Base-by-base conservation (phyloP, 1,140 invertebrate genomes). In the Sitodiplosis mosellana region DNA sequence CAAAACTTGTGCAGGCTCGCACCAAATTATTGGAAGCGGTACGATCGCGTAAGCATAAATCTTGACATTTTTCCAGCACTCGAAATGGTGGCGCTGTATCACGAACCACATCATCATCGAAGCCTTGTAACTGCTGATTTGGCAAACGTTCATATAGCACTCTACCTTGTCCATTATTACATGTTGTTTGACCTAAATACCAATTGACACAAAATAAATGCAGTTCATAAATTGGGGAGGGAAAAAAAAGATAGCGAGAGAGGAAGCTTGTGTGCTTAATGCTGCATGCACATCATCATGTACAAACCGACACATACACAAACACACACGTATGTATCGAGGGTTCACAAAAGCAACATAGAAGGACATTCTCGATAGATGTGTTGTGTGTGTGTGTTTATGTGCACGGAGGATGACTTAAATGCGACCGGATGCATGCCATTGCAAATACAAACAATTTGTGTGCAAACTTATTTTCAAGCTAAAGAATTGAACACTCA, bases 71-170 rank as follows among this genome's bases (percentile, higher is more conserved):
- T 59, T 88, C 85, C 37, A 91, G 64, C 2, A 90, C 87, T 49
- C 81, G 72, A 54, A 89, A 86, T 0, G 87, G 86, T 3, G 84
- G 80, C 6, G 80, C 77, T 17, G 80, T 80, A 50, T 89, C 82
- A 52, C 82, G 70, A 66, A 90, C 85, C 55, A 87, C 78, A 61
- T 89, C 85, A 59, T 87, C 83, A 55, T 87, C 83, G 54, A 86
- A 87, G 47, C 83, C 84, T 67, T 87, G 83, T 34, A 90, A 71
- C 61, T 89, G 84, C 56, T 87, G 83, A 63, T 89, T 86, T 17
- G 85, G 83, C 56, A 91, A 63, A 63, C 86, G 74, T 66, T 91
- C 87, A 56, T 89, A 91, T 61, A 87, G 81, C 15, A 90, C 77
- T 57, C 85, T 74, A 17, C 87, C 87, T 53, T 79, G 70, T 37